Conservation (phyloP, 2,888 invertebrate genomes). For the Sphaeridia pumilis region DNA sequence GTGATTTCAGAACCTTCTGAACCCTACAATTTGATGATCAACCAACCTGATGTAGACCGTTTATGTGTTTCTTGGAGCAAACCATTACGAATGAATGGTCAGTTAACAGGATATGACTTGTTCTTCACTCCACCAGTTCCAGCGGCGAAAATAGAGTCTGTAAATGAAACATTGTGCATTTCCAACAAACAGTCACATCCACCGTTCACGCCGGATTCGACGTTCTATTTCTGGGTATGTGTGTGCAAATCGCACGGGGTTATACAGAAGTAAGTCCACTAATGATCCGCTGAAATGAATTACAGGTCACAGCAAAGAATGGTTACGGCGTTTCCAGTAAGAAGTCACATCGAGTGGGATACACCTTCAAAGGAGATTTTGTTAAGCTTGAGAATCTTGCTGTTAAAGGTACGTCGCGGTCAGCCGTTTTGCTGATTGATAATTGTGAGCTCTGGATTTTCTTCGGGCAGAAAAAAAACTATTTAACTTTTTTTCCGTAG, state of each 20-base stretch:
- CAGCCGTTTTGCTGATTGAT: constrained; percentile 1
- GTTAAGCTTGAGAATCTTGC: constrained; percentile 11
- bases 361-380: constrained; percentile 53
- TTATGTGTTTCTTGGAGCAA: constrained; percentile 58
- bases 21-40: constrained; percentile 54
- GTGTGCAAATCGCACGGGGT: no score
- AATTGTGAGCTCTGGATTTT: not conserved
- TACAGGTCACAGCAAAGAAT: constrained; percentile 56
- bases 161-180: constrained; percentile 18
- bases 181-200: constrained; percentile 30
- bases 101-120: constrained; percentile 51
- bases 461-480: not conserved
- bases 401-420: constrained; percentile 16
- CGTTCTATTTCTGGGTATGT: constrained; percentile 62
- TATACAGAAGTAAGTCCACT: not conserved
- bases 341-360: constrained; percentile 47
- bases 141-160: constrained; percentile 42
- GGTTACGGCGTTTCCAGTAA: constrained; percentile 47
- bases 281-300: constrained; percentile 2
- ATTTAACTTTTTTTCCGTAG: constrained; percentile 9
- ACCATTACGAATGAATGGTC: constrained; percentile 53
- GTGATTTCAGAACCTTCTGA: constrained; percentile 52
- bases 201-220: constrained; percentile 46
- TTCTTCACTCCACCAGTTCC: constrained; percentile 54
- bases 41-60: constrained; percentile 52